These are phyloP conservation scores for Liodrosophila aerea DNA, from an alignment of 2,888 invertebrate species.

Conservation along the genomic window DNA sequence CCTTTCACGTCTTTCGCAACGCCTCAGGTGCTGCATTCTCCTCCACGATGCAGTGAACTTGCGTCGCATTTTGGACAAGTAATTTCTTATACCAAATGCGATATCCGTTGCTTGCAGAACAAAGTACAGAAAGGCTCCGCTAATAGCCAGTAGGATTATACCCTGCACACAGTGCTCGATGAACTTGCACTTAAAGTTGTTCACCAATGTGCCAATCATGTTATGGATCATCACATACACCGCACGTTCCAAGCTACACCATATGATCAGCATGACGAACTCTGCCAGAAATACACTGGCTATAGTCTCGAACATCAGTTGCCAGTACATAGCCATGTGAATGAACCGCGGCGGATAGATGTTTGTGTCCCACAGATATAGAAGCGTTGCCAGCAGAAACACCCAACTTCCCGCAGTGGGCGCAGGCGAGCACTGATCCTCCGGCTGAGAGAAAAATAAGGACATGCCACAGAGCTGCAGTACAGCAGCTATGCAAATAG, in stretches of 20 bases:
- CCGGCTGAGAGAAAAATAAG: conserved; percentile 64
- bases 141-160: conserved; percentile 1
- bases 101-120: conserved; percentile 45
- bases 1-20: conserved; percentile 15
- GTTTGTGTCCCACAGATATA: conserved; percentile 55
- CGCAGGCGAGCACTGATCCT: conserved; percentile 67
- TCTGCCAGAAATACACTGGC: conserved; percentile 60
- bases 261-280: conserved; percentile 61
- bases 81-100: conserved; percentile 1
- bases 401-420: conserved; percentile 70
- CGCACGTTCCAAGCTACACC: conserved; percentile 67
- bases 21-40: conserved; percentile 24
- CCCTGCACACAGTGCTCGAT: conserved; percentile 22
- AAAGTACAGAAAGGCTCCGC: conserved; percentile 32
- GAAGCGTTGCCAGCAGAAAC: conserved; percentile 62
- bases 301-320: conserved; percentile 55
- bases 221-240: conserved; percentile 21
- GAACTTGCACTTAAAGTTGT: conserved; percentile 6
- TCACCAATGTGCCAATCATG: not conserved
- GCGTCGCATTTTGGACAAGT: not conserved
- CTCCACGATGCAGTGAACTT: conserved; percentile 13
- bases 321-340: conserved; percentile 60
- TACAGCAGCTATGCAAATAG: conserved; percentile 55
- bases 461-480: conserved; percentile 63
- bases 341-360: conserved; percentile 70